These are phyloP conservation scores for Nerophis lumbriciformis DNA, from an alignment of 2,113 vertebrate species.

Conservation along the genomic window DNA sequence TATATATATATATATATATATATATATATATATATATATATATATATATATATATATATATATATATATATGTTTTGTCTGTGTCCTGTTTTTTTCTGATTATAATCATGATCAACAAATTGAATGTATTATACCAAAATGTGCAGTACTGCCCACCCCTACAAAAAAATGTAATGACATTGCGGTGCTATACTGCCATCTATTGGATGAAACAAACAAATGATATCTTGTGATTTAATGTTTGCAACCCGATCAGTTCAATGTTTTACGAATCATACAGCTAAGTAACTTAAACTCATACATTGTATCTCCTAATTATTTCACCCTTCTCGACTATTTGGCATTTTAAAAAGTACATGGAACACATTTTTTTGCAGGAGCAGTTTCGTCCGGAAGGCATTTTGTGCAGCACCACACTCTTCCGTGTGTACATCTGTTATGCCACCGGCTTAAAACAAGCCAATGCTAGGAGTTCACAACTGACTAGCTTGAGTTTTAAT, in stretches of 20 bases:
- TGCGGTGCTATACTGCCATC: conserved; percentile 19
- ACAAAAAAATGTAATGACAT: too few species aligned
- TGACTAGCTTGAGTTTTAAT: neutral
- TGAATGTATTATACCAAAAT: too few species aligned
- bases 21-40: too few species aligned
- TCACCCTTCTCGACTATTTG: too few species aligned
- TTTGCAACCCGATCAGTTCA: neutral
- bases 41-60: too few species aligned
- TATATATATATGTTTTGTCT: too few species aligned
- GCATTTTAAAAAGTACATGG: neutral
- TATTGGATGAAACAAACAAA: conserved; percentile 7
- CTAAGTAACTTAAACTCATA: too few species aligned
- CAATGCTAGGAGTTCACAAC: neutral
- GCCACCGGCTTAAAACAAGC: conserved; percentile 37
- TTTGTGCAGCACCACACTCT: neutral
- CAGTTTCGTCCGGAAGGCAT: conserved; percentile 6
- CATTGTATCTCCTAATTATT: neutral
- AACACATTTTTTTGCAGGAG: neutral
- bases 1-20: too few species aligned
- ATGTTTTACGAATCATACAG: too few species aligned
- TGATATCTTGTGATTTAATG: neutral
- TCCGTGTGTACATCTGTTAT: conserved; percentile 33
- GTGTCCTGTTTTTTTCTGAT: too few species aligned
- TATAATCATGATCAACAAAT: too few species aligned
- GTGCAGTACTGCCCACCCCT: too few species aligned